Evolutionary conservation across 2,888 invertebrate species (phyloP).

Genomic region (Ophonus ardosiacus): DNA sequence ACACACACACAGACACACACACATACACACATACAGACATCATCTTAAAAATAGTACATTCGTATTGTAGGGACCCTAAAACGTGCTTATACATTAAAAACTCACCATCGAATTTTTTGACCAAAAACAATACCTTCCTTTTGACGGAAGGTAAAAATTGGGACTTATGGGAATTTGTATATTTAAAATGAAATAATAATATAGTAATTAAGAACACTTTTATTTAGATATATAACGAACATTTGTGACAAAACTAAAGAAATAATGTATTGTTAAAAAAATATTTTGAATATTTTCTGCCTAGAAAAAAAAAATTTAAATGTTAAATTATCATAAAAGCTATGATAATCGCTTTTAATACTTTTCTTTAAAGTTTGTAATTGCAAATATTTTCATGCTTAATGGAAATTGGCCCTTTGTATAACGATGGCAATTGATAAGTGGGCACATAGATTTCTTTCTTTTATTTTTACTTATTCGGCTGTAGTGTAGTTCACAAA

Average conservation of each 20-base stretch:
- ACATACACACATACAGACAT: too few species aligned
- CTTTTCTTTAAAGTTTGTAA: slow-evolving; percentile 65
- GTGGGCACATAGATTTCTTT: background rate
- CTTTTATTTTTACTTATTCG: slow-evolving; percentile 64
- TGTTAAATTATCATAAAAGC: slow-evolving; percentile 64
- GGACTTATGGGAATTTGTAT: background rate
- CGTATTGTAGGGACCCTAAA: too few species aligned
- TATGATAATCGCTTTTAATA: slow-evolving; percentile 64
- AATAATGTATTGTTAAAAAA: background rate
- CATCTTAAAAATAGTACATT: too few species aligned
- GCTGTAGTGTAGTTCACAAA: slow-evolving; percentile 48
- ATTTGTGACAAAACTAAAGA: background rate
- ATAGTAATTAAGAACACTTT: background rate
- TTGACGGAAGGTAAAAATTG: too few species aligned
- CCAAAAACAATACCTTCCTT: too few species aligned
- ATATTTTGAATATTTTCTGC: background rate
- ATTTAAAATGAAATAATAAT: background rate
- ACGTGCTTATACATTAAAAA: too few species aligned
- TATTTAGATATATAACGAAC: background rate
- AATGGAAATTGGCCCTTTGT: background rate
- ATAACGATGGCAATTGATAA: background rate
- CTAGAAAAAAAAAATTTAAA: background rate
- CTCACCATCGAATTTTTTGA: too few species aligned
- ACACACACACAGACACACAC: too few species aligned
- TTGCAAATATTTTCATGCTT: slow-evolving; percentile 64